phyloP scores from a whole-genome alignment of 2,113 vertebrate genomes.

The Passer domesticus region DNA sequence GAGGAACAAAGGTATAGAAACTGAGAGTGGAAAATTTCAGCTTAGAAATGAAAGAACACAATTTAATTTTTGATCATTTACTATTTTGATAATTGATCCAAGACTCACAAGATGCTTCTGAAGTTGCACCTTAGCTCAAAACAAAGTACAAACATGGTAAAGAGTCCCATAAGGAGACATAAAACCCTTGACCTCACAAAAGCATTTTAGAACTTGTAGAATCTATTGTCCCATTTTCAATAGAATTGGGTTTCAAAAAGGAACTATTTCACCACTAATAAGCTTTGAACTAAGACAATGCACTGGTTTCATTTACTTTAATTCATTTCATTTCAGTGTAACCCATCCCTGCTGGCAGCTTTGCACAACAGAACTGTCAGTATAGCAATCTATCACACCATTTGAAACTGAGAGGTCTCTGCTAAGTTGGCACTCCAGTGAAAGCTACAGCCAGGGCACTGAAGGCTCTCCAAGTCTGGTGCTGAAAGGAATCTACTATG shows the following conservation, averaged over 20 bases:
- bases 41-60: neutral
- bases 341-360: neutral
- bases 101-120: neutral
- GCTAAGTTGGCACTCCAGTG: neutral
- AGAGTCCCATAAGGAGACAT: neutral
- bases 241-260: neutral
- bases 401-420: constrained; percentile 25
- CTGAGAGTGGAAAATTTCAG: neutral
- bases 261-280: neutral
- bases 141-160: neutral
- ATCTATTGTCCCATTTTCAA: neutral
- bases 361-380: constrained; percentile 27
- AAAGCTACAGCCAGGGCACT: neutral
- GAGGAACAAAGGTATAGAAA: neutral
- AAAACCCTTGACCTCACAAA: neutral
- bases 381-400: constrained; percentile 50
- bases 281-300: neutral
- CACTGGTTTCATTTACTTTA: neutral
- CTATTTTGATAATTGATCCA: neutral
- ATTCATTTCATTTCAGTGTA: constrained; percentile 37
- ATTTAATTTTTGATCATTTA: neutral
- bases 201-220: neutral
- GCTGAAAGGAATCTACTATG: neutral
- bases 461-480: constrained; percentile 1
- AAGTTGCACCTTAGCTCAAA: neutral